These are phyloP conservation scores for Montipora capitata DNA, from an alignment of 92 coral and sea anemone species.

Conservation along the genomic window DNA sequence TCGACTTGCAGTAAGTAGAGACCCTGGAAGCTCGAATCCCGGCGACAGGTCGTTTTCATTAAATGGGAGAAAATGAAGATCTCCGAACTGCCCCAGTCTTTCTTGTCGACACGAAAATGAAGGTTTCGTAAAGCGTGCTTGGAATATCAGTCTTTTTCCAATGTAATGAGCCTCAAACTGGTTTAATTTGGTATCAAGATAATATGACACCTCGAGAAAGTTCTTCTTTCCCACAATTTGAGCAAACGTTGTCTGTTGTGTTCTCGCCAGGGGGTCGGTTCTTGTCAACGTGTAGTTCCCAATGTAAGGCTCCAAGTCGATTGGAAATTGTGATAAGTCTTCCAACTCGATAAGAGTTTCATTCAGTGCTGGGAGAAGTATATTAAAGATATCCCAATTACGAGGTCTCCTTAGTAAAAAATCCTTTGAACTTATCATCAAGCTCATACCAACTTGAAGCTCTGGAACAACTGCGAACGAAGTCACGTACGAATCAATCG, in stretches of 20 bases:
- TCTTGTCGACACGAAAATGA: neutral
- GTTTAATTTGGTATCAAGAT: neutral
- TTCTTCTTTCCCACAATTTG: slow-evolving; percentile 1
- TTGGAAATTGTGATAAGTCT: slow-evolving; percentile 10
- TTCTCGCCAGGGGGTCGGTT: neutral
- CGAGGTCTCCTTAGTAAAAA: neutral
- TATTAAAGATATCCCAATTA: slow-evolving; percentile 19
- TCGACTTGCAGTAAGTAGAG: slow-evolving; percentile 15
- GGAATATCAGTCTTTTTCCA: slow-evolving; percentile 21
- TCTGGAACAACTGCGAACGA: slow-evolving; percentile 47
- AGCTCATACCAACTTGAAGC: slow-evolving; percentile 35
- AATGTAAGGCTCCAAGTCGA: slow-evolving; percentile 44
- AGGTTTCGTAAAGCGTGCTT: slow-evolving; percentile 22
- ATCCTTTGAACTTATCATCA: slow-evolving; percentile 14
- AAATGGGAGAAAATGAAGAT: slow-evolving; percentile 36
- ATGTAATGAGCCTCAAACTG: slow-evolving; percentile 19
- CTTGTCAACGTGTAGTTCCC: slow-evolving; percentile 39
- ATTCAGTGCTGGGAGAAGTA: slow-evolving; percentile 47
- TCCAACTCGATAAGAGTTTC: slow-evolving; percentile 37
- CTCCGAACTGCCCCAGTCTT: slow-evolving; percentile 25
- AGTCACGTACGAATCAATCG: slow-evolving; percentile 33
- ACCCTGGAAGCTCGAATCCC: slow-evolving; percentile 32
- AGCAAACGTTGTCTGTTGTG: neutral
- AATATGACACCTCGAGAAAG: neutral
- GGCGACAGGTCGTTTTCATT: neutral